These are phyloP conservation scores for Phrynosoma platyrhinos DNA, from an alignment of 2,113 vertebrate genomes.

Conservation along the genomic window DNA sequence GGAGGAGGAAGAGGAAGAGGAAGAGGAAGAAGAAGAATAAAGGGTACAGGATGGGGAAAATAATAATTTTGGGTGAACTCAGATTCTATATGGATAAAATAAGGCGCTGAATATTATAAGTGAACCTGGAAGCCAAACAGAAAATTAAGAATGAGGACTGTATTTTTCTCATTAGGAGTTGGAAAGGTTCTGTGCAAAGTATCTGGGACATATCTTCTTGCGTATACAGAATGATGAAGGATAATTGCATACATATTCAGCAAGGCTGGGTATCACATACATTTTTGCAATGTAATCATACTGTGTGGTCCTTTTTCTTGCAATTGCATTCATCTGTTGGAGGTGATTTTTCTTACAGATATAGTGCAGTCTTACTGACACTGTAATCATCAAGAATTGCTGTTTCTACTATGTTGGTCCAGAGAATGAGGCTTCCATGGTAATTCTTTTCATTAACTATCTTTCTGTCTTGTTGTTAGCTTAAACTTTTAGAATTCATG, in stretches of 20 bases:
- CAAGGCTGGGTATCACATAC: background rate
- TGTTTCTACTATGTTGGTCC: background rate
- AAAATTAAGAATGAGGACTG: background rate
- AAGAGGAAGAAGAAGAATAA: background rate
- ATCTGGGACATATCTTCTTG: constrained; percentile 2
- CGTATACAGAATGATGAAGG: background rate
- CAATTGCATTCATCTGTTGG: background rate
- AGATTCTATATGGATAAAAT: background rate
- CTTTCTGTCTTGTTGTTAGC: background rate
- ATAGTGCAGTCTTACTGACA: background rate
- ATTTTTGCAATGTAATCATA: background rate
- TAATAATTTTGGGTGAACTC: background rate
- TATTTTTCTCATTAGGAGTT: constrained; percentile 5
- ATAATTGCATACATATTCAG: constrained; percentile 34
- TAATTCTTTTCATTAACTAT: background rate
- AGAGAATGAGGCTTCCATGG: background rate
- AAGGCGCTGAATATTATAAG: background rate
- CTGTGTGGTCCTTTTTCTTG: background rate
- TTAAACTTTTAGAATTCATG: background rate
- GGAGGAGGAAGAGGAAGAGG: too few species aligned
- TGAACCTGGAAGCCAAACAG: background rate
- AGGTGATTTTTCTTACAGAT: background rate
- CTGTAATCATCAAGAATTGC: background rate
- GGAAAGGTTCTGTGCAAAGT: background rate
- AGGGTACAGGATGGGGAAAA: background rate